Base-by-base conservation (phyloP, 1,140 invertebrate species). In the Papilio polyxenes region DNA sequence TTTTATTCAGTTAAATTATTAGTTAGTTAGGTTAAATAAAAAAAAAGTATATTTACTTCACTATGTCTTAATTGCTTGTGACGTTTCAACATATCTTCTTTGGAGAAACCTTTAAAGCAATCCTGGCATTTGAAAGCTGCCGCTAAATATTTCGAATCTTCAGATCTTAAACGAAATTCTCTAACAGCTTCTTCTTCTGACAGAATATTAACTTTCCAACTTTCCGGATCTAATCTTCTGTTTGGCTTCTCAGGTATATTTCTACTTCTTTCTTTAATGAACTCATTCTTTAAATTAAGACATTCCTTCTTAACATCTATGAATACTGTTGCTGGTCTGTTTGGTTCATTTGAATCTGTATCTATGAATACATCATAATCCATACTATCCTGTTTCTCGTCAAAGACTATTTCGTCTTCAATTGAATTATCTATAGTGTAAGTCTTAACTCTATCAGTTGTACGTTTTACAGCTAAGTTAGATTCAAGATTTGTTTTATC, bases 31-130 rank as follows among this genome's bases (percentile, higher is more conserved):
- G n/a, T n/a, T n/a, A n/a, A n/a, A n/a, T n/a, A n/a, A n/a, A n/a
- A n/a, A n/a, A n/a, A n/a, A n/a, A n/a, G n/a, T n/a, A 44, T 49
- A 44, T 79, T 87, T 86, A 92, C 92, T 88, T 90, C 84, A 84
- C 81, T 84, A 85, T 93, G 92, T 48, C 88, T 86, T 15, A 91
- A 82, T 53, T 87, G 84, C 10, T 80, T 83, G 83, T 94, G 92
- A 56, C 92, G 83, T 13, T 85, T 85, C 40, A 91, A 79, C 83
- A 92, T 94, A 53, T 90, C 88, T 31, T 91, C 85, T 76, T 92
- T 92, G 0, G 92, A 92, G 82, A 93, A 94, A 9, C 92, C 89
- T 84, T 89, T 92, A 48, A 89, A 91, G 56, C 92, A 94, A 80
- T 91, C 86, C 11, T 81, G 83, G 82, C 92, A 94, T 83, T 92